Percentiles rank a stretch among this genome's conserved stretches.
phyloP scores from a whole-genome alignment of 2,113 vertebrate genomes.

The Ictalurus furcatus region DNA sequence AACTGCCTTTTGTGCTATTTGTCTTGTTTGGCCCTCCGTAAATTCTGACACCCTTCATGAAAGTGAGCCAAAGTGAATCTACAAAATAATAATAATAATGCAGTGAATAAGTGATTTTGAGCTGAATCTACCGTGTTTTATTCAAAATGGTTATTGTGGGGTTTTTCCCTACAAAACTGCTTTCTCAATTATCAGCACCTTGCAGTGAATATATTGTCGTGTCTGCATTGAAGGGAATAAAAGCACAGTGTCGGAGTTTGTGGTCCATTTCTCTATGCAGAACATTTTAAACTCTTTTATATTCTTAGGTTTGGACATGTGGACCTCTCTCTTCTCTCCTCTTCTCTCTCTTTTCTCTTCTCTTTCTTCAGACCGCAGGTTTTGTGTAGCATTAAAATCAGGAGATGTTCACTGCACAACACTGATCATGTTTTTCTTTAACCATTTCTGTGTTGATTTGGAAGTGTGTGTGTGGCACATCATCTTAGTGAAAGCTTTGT shows the following conservation, averaged over 20 bases:
- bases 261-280: background rate
- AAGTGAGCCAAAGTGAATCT: background rate
- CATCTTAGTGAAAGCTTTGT: background rate
- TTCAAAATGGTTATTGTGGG: background rate
- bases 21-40: background rate
- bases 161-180: too few species aligned
- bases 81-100: background rate
- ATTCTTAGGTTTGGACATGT: background rate
- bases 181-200: background rate
- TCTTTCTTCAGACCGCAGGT: background rate
- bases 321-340: background rate
- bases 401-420: background rate
- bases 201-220: background rate
- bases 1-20: background rate
- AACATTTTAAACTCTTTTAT: background rate
- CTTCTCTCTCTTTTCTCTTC: background rate
- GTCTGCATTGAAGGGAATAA: background rate
- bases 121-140: too few species aligned
- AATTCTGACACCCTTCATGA: background rate
- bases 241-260: background rate
- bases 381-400: background rate
- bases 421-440: background rate
- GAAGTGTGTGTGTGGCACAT: background rate
- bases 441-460: background rate
- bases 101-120: background rate